Evolutionary conservation across 1,140 invertebrate genomes (phyloP), one percentile per base, ranked within the genome.

Genomic region (Rhysida immarginata): DNA sequence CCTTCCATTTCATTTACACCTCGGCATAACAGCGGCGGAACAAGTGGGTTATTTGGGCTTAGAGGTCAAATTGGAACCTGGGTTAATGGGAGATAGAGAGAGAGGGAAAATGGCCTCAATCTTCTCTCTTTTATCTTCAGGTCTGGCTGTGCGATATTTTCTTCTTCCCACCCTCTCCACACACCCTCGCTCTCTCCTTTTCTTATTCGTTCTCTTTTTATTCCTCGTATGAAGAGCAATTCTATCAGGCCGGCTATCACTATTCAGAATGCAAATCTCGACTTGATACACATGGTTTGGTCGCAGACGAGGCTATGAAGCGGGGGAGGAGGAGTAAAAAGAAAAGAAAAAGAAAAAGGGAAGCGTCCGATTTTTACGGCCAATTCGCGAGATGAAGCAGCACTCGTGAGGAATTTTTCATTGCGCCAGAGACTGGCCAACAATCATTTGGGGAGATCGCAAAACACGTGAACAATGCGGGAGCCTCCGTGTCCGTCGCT

Each of bases 241-340:
- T n/a, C n/a, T n/a, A n/a, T n/a, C 29, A 16, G 29, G 29, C 29
- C 16, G 5, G 29, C 5, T 35, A 8, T 35, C 16, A 5, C 5
- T 16, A 35, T 46, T 23, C 44, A 46, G 44, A 46, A 46, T 46
- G 44, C 44, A 46, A 46, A 46, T 46, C 44, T 46, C 8, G 44
- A 46, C 44, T 46, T 46, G 8, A 46, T 23, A 23, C 20, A 46
- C 44, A 46, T 11, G 18, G 44, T 16, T 35, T n/a, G n/a, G n/a
- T n/a, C n/a, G n/a, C n/a, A n/a, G n/a, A n/a, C n/a, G n/a, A n/a
- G n/a, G n/a, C n/a, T n/a, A n/a, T n/a, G n/a, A n/a, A n/a, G n/a
- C 35, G 35, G 35, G 35, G 35, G 11, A 41, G 11, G 11, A 41
- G n/a, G 35, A 41, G 21, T 5, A 11, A 46, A 20, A 20, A 46